Evolutionary conservation across 1,140 invertebrate genomes (phyloP).

Genomic region (Brevipalpus yothersi): DNA sequence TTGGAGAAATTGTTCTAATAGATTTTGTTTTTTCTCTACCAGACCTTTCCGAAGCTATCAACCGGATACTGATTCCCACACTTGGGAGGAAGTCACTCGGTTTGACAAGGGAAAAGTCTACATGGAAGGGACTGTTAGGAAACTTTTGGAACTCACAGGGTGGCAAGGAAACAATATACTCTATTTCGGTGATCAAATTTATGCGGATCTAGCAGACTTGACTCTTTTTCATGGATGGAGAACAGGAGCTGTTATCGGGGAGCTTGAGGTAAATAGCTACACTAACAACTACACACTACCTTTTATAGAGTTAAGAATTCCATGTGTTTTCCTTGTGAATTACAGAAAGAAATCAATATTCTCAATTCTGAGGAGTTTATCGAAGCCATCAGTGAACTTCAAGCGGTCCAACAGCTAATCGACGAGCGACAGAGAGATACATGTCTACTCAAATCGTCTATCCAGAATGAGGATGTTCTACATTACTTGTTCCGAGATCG

Average conservation of each 20-base stretch:
- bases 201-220: constrained; percentile 85
- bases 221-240: constrained; percentile 87
- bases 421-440: constrained; percentile 30
- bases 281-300: not conserved
- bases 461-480: not conserved
- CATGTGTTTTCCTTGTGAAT: constrained; percentile 11
- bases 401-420: constrained; percentile 69
- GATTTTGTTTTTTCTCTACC: constrained; percentile 8
- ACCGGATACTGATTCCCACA: constrained; percentile 43
- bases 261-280: constrained; percentile 32
- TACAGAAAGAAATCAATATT: constrained; percentile 71
- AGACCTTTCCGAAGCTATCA: constrained; percentile 72
- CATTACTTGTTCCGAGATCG: not conserved
- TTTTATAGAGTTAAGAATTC: not conserved
- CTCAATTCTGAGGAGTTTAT: constrained; percentile 62
- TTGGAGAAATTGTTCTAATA: not conserved
- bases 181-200: constrained; percentile 94
- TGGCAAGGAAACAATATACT: constrained; percentile 76
- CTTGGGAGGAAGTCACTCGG: constrained; percentile 69
- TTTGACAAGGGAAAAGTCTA: constrained; percentile 73
- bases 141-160: constrained; percentile 67
- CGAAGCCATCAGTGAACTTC: constrained; percentile 65
- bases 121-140: constrained; percentile 74
- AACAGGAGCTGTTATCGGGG: constrained; percentile 90
- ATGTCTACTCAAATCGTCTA: not conserved